A percentile compares a stretch with the other conserved stretches of the same genome.
phyloP scores from a whole-genome alignment of 2,113 vertebrate species.

The Xyliphius kryptos region DNA sequence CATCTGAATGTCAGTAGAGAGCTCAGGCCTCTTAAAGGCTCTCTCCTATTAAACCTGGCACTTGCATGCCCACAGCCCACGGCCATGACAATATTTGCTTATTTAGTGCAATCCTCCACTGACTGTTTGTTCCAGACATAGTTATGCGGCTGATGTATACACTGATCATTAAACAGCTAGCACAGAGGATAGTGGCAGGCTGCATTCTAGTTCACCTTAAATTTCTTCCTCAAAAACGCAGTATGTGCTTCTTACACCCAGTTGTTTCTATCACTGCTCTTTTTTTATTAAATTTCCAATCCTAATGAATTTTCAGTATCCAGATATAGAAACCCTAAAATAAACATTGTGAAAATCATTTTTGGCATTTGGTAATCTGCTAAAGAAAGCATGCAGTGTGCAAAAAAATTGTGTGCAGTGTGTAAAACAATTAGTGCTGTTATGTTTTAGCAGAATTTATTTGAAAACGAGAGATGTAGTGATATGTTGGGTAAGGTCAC shows the following conservation, averaged over 20 bases:
- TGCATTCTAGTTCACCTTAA: constrained; percentile 28
- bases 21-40: constrained; percentile 2
- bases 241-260: constrained; percentile 4
- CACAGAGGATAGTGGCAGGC: constrained; percentile 47
- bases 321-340: too few species aligned
- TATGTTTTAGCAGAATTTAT: too few species aligned
- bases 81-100: neutral
- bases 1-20: constrained; percentile 30
- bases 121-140: constrained; percentile 49
- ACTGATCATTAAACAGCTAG: constrained; percentile 59
- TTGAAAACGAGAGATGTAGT: too few species aligned
- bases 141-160: constrained; percentile 53
- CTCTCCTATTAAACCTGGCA: constrained; percentile 12
- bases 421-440: too few species aligned
- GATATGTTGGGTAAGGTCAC: too few species aligned
- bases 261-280: neutral
- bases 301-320: neutral
- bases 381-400: too few species aligned
- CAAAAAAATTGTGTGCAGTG: too few species aligned
- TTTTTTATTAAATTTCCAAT: neutral
- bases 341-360: too few species aligned
- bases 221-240: constrained; percentile 11
- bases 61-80: neutral
- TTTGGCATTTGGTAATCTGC: too few species aligned
- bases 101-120: constrained; percentile 42